Evolutionary conservation across 2,888 invertebrate species (phyloP).

Genomic region (Macrophya alboannulata): DNA sequence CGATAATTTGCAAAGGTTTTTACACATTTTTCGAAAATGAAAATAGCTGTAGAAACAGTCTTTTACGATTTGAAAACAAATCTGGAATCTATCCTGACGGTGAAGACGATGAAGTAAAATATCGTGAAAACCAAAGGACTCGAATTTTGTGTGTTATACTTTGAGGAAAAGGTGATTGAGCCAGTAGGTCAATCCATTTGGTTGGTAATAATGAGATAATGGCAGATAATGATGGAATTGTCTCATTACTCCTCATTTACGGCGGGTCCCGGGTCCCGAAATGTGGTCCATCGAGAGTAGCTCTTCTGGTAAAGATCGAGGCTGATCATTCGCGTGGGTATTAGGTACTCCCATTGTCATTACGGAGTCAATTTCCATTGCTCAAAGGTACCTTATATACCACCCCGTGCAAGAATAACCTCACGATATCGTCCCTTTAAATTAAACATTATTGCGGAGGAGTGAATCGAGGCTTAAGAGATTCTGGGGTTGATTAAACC

Average conservation of each 20-base stretch:
- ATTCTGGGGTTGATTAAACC: not conserved
- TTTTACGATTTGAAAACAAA: not conserved
- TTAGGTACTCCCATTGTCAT: constrained; percentile 38
- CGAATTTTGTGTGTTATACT: not conserved
- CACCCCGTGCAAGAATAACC: not conserved
- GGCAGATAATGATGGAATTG: constrained; percentile 24
- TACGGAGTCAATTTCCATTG: constrained; percentile 39
- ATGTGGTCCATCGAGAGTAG: constrained; percentile 24
- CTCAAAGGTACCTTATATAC: not conserved
- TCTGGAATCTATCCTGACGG: not conserved
- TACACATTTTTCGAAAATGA: not conserved
- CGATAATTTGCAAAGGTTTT: not conserved
- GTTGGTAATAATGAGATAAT: constrained; percentile 43
- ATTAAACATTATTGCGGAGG: constrained; percentile 19
- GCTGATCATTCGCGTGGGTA: constrained; percentile 43
- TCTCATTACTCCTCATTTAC: constrained; percentile 35
- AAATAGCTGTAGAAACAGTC: not conserved
- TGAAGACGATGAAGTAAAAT: not conserved
- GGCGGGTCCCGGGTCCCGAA: constrained; percentile 19
- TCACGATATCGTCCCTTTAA: constrained; percentile 25
- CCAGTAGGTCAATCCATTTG: not conserved
- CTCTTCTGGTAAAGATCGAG: constrained; percentile 1
- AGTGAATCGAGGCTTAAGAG: not conserved
- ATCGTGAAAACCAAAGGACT: not conserved
- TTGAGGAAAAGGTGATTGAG: not conserved